Percentiles rank a stretch among this genome's conserved stretches.
These are phyloP conservation scores for Entomobrya proxima DNA, from an alignment of 2,888 invertebrate species.

Conservation along the genomic window DNA sequence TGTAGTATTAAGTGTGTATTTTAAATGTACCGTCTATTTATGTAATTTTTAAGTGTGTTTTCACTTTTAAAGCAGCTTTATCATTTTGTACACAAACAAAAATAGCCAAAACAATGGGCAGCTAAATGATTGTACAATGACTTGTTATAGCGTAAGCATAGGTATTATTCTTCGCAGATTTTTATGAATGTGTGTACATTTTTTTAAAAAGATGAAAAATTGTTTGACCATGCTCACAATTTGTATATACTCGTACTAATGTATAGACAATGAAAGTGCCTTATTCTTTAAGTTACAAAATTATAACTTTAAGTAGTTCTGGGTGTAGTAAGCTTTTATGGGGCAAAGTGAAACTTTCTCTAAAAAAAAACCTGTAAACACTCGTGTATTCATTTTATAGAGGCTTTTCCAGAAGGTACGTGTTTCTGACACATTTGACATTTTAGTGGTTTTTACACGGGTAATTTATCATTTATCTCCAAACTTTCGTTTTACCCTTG, in stretches of 20 bases:
- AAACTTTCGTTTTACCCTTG: not conserved
- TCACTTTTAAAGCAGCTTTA: no score
- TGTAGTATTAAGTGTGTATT: no score
- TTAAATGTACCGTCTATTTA: no score
- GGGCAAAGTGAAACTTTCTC: not conserved
- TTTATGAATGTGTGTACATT: not conserved
- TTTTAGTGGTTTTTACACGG: not conserved
- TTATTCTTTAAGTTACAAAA: not conserved
- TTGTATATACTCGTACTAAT: conserved; percentile 16
- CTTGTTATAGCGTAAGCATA: not conserved
- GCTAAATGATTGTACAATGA: conserved; percentile 3
- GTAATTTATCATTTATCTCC: not conserved
- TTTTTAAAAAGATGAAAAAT: not conserved
- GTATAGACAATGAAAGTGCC: conserved; percentile 31
- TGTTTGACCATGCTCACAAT: conserved; percentile 24
- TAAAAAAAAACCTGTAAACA: not conserved
- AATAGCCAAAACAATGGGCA: not conserved
- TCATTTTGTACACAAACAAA: not conserved
- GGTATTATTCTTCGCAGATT: not conserved
- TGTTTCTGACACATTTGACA: not conserved
- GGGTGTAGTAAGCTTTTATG: not conserved
- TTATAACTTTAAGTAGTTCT: no score
- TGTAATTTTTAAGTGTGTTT: no score
- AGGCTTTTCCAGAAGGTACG: conserved; percentile 11
- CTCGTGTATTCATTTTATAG: not conserved